Evolutionary conservation across 92 coral and sea anemone species (phyloP), one percentile per base, ranked within the genome.

Genomic region (Siderastrea radians): DNA sequence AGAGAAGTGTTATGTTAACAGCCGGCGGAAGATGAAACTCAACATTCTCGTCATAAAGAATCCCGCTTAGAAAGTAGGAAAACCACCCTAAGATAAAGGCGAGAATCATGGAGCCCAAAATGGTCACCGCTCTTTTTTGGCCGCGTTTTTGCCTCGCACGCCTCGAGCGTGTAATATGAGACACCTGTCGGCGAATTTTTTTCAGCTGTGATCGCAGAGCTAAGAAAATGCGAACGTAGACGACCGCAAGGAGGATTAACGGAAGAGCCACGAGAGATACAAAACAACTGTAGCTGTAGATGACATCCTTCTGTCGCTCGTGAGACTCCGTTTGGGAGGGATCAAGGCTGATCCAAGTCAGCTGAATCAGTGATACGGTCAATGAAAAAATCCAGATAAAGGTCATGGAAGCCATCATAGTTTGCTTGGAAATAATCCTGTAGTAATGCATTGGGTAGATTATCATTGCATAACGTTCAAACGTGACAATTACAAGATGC

Each of bases 401-500:
- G 7, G 73, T 54, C 5, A 94, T 69, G 10, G 77, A 65, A 17
- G 59, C 75, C 38, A 45, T 72, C 38, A 94, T 73, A 43, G 80
- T 74, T 15, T 62, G 74, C 49, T 88, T 82, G 52, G 79, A 84
- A 7, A 94, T 87, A 6, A 92, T 54, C 46, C 80, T 84, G 57
- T 86, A 78, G 75, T 94, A 94, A 48, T 86, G 70, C 95, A 94
- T 81, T 3, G 96, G 96, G 73, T 80, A 89, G 49, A 94, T 92
- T 26, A 94, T 94, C 96, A 94, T 94, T 12, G 91, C 65, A 65
- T 86, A 94, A 17, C 95, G 92, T 75, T 94, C 96, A 26, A 89
- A 73, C 11, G 96, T 84, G 6, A 94, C 96, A 54, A 89, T 68
- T 9, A 94, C 77, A 13, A 94, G 75, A 63, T 94, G 96, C 19